phyloP scores from a whole-genome alignment of 64 coral and sea anemone species.

The Trachythela sp. region DNA sequence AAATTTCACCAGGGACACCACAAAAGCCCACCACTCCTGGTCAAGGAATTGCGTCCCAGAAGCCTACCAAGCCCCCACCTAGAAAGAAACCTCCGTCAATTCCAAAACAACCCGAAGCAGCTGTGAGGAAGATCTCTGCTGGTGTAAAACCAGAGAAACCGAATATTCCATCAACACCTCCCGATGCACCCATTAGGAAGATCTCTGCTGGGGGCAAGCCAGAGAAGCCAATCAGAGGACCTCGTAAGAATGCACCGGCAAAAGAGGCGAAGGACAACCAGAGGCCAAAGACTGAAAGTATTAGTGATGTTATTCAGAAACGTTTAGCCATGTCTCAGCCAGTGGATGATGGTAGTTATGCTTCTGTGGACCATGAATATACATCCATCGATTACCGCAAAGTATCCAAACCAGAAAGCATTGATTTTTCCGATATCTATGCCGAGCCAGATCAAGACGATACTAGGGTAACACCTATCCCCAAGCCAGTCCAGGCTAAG shows the following conservation, averaged over 20 bases:
- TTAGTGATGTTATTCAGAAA: constrained; percentile 6
- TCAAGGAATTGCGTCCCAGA: background rate
- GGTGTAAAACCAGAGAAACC: background rate
- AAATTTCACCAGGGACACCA: background rate
- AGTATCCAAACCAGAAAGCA: background rate
- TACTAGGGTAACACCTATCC: background rate
- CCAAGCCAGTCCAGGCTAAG: background rate
- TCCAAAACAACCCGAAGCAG: background rate
- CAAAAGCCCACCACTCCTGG: background rate
- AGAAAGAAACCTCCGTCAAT: background rate
- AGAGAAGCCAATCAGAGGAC: background rate
- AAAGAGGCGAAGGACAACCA: background rate
- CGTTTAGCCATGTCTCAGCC: background rate
- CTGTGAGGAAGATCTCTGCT: background rate
- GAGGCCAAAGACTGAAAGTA: background rate
- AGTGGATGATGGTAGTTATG: constrained; percentile 16
- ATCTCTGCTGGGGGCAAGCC: background rate
- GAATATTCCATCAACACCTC: background rate
- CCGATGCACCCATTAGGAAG: background rate
- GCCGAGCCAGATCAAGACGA: background rate
- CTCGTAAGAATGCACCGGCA: background rate
- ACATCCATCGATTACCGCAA: background rate
- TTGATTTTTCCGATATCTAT: background rate
- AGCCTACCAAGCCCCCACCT: background rate
- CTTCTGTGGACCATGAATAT: constrained; percentile 8